Conservation (phyloP, 1,140 invertebrate species). For the Ostrea denselamellosa region DNA sequence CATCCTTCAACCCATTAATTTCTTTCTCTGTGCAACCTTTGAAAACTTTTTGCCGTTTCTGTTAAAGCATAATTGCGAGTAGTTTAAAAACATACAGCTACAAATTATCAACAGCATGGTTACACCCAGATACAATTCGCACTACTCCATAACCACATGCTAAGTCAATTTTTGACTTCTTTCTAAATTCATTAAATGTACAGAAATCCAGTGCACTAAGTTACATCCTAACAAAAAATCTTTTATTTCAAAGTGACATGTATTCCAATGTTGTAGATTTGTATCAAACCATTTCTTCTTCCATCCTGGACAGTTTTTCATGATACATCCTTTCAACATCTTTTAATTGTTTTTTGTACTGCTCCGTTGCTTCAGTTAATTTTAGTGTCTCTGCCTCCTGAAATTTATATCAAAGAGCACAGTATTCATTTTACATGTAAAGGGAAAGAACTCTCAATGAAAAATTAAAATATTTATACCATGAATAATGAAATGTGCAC, state of each 20-base stretch:
- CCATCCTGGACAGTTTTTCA: neutral
- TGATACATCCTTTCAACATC: neutral
- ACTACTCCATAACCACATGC: no score
- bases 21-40: constrained; percentile 34
- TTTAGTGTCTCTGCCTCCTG: neutral
- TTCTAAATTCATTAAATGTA: no score
- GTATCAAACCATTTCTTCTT: constrained; percentile 19
- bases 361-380: neutral
- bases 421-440: neutral
- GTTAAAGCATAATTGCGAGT: neutral
- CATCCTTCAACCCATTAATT: constrained; percentile 18
- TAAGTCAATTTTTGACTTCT: no score
- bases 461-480: neutral
- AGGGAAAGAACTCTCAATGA: neutral
- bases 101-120: no score
- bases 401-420: neutral
- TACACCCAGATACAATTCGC: no score
- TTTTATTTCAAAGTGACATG: neutral
- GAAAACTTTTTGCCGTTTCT: constrained; percentile 33
- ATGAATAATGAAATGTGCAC: neutral
- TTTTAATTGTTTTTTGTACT: constrained; percentile 8
- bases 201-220: no score
- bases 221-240: no score
- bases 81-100: no score
- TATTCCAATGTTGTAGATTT: neutral